Conservation (phyloP, 2,888 invertebrate genomes). For the Cantharis rustica region DNA sequence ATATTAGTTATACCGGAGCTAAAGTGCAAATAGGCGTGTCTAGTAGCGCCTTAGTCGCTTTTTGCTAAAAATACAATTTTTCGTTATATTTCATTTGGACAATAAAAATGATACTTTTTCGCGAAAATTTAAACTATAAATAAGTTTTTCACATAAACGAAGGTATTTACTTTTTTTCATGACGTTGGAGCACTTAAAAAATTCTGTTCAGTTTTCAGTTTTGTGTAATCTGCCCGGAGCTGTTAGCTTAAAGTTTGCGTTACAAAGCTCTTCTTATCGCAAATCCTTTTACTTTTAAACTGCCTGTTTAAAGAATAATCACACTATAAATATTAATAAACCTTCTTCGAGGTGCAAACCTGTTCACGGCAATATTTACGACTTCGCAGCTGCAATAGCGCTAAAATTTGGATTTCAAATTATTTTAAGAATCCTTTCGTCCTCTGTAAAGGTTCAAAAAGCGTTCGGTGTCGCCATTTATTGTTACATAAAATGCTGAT, state of each 20-base stretch:
- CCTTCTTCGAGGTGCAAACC: background rate
- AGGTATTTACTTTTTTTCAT: background rate
- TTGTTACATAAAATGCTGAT: background rate
- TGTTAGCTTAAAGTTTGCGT: conserved; percentile 16
- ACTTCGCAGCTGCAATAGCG: background rate
- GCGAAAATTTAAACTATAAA: no score
- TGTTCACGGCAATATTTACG: background rate
- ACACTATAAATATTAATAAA: conserved; percentile 22
- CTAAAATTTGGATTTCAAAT: background rate
- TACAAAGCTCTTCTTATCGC: conserved; percentile 17
- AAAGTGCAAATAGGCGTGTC: background rate
- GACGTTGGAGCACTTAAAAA: background rate
- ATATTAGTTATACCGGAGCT: background rate
- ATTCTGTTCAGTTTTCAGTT: background rate
- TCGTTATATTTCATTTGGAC: background rate
- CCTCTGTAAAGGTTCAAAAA: no score
- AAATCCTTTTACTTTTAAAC: conserved; percentile 16
- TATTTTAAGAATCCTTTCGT: background rate
- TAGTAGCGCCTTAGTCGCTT: background rate
- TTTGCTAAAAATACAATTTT: background rate
- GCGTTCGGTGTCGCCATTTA: no score
- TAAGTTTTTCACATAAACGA: background rate
- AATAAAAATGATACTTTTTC: no score
- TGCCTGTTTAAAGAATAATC: conserved; percentile 18
- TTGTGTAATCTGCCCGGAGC: conserved; percentile 10